Evolutionary conservation across 1,140 invertebrate genomes (phyloP), one percentile per base, ranked within the genome.

Genomic region (Scylla paramamosain): DNA sequence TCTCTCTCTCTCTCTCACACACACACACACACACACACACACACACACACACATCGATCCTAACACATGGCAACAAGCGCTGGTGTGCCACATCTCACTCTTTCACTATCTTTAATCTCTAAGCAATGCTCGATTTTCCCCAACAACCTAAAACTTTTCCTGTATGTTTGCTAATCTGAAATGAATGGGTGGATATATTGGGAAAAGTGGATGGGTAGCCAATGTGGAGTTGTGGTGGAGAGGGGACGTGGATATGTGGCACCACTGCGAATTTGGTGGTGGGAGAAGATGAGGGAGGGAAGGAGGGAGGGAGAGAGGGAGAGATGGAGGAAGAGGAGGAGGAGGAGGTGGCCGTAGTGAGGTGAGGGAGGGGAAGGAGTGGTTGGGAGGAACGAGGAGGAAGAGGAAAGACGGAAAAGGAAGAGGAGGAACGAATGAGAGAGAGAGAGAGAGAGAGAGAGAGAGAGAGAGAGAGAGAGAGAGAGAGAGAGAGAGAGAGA

Each of bases 41-140:
- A 77, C 67, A 77, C 67, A 77, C 67, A 77, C 67, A 77, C 67
- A 77, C 67, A 77, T 77, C 67, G 67, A 77, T 77, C 67, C 67
- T 25, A 77, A 77, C 67, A 77, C 67, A 77, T 77, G 67, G 67
- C 67, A 77, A 77, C 67, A 77, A 77, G 67, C 67, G 67, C 67
- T n/a, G 25, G 0, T 12, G 25, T 77, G 67, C 67, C 67, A 77
- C 12, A 77, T n/a, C n/a, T 77, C 67, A 25, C 20, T n/a, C 67
- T 77, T 8, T 20, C 67, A 25, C 67, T 14, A n/a, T 77, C 67
- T 7, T 77, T n/a, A 77, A 77, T 77, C 8, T n/a, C n/a, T 77
- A n/a, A n/a, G 7, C 20, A n/a, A 77, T 77, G 20, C 67, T 12
- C 52, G 20, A 2, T n/a, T 77, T 7, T 77, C 25, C 67, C n/a